Base-by-base conservation (phyloP, 1,140 invertebrate species). In the Saccostrea echinata region DNA sequence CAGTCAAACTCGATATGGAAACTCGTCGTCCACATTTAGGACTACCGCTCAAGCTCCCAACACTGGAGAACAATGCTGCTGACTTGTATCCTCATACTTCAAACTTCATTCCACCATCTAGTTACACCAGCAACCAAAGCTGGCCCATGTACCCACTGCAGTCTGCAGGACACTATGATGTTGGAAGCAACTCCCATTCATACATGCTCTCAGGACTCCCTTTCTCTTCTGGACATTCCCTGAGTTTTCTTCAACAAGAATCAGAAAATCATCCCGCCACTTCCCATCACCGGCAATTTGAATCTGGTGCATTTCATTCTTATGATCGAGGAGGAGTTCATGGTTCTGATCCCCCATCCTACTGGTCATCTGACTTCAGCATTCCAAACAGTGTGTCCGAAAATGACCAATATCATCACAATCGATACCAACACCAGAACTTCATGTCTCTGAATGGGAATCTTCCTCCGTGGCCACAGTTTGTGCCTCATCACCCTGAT, bases 1-100 rank as follows among this genome's bases (percentile, higher is more conserved):
- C 68, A 83, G 81, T 83, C 43, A 83, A 51, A 83, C 81, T 52
- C 12, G 83, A 84, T n/a, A 84, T 61, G 52, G 55, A 84, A n/a
- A 61, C 16, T 24, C 52, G 55, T 6, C 51, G 53, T 52, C 55
- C 83, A 61, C 83, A 84, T 18, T 18, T 84, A 55, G 83, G 83
- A 57, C 53, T 84, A 24, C 83, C 83, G 1, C 52, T 84, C 11
- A 84, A 61, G 61, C 16, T 84, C 8, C 83, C 83, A 9, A 55
- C 30, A 18, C 12, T 57, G 83, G 83, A 84, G 83, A 61, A 55
- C 81, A 83, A 51, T 52, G 81, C 81, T 30, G 68, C 68, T 12
- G 51, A 83, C 35, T 83, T 83, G 35, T 52, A 52, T 11, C 35
- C 81, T 18, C 81, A 51, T 11, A 53, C n/a, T 12, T 83, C 81